phyloP scores from a whole-genome alignment of 92 coral and sea anemone species.

The Epizoanthus ramosus region DNA sequence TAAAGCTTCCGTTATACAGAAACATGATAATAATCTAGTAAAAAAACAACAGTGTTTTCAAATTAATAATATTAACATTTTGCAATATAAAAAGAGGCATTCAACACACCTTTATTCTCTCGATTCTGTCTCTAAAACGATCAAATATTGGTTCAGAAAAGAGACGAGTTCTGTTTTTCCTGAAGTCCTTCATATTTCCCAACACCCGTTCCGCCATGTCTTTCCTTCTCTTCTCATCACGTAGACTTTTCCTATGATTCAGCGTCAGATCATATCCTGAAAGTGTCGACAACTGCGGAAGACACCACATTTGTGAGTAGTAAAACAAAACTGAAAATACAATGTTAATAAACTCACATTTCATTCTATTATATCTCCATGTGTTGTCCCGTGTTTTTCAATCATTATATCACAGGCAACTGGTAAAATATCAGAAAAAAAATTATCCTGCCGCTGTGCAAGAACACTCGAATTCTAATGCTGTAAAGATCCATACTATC shows the following conservation, averaged over 20 bases:
- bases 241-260: slow-evolving; percentile 6
- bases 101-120: slow-evolving; percentile 47
- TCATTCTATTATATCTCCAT: not conserved
- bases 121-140: slow-evolving; percentile 68
- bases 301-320: not conserved
- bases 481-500: too few species aligned
- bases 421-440: too few species aligned
- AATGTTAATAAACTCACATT: not conserved
- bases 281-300: slow-evolving; percentile 8
- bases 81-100: not conserved
- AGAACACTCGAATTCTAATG: too few species aligned
- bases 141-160: slow-evolving; percentile 78
- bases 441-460: too few species aligned
- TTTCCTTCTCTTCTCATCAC: not conserved
- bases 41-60: not conserved
- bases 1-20: too few species aligned
- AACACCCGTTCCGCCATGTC: slow-evolving; percentile 34
- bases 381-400: too few species aligned
- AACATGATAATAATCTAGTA: too few species aligned
- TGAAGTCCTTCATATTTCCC: not conserved
- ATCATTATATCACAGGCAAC: too few species aligned
- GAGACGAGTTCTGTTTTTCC: slow-evolving; percentile 10
- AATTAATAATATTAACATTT: not conserved
- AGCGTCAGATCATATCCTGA: slow-evolving; percentile 15
- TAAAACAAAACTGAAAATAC: not conserved